Percentiles rank a stretch among this genome's conserved stretches.
Conservation (phyloP, 2,888 invertebrate genomes). For the Gryllus longicercus region DNA sequence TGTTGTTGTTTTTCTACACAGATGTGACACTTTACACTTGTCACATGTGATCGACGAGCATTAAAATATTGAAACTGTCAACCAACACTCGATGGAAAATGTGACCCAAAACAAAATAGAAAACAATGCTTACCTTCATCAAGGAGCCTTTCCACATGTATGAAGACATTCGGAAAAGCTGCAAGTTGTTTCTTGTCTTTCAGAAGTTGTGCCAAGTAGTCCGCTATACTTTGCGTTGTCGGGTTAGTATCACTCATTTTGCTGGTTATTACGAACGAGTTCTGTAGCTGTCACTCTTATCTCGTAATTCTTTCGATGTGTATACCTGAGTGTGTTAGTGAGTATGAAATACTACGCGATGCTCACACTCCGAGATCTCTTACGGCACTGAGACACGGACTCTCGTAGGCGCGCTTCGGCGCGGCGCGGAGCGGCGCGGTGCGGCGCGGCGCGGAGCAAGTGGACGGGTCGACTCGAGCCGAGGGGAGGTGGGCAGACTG, state of each 20-base stretch:
- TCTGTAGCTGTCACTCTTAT: conserved; percentile 21
- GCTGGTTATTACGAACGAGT: conserved; percentile 25
- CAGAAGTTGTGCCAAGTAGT: conserved; percentile 99
- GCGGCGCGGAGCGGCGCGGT: conserved; percentile 25
- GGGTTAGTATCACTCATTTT: conserved; percentile 44
- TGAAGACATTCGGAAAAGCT: conserved; percentile 99
- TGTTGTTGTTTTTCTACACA: conserved; percentile 19
- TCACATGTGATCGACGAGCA: background rate
- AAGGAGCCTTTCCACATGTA: conserved; percentile 96
- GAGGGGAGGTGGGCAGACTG: conserved; percentile 30
- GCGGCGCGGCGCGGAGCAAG: conserved; percentile 30
- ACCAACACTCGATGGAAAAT: background rate
- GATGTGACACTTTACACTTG: background rate
- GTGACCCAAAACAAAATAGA: background rate
- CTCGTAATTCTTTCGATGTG: conserved; percentile 26
- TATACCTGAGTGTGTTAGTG: conserved; percentile 28
- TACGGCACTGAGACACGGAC: conserved; percentile 31
- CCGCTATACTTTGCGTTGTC: conserved; percentile 95
- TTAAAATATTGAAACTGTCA: background rate
- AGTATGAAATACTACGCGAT: conserved; percentile 21
- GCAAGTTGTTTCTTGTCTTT: conserved; percentile 99
- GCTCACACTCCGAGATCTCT: conserved; percentile 32
- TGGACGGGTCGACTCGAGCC: conserved; percentile 32
- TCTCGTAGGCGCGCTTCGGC: background rate
- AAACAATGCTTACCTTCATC: conserved; percentile 83